These are phyloP conservation scores for Squalus acanthias DNA, from an alignment of 2,797 vertebrate species.

Conservation along the genomic window DNA sequence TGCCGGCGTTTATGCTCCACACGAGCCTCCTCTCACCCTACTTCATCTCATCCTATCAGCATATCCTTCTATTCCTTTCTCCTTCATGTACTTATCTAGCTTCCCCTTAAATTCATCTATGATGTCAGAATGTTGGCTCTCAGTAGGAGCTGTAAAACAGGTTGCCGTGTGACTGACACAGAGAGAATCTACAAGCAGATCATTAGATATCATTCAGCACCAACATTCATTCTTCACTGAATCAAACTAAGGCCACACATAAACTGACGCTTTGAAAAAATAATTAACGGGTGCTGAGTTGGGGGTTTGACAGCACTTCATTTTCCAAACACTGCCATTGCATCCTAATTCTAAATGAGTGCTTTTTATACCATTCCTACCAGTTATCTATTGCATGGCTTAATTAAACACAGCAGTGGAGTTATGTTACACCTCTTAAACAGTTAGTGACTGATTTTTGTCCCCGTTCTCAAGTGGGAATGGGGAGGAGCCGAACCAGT, in stretches of 20 bases:
- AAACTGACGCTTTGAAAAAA: conserved; percentile 24
- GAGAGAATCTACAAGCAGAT: not conserved
- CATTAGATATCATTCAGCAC: conserved; percentile 19
- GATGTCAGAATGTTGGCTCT: not conserved
- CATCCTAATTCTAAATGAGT: not conserved
- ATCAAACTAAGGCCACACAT: not conserved
- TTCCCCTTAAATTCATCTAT: not conserved
- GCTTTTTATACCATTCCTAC: not conserved
- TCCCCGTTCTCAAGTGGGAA: not conserved
- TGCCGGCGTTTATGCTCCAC: too few species aligned
- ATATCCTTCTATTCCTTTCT: not conserved
- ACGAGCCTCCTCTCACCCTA: not conserved
- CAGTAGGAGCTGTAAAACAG: not conserved
- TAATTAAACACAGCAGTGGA: not conserved
- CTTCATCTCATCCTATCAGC: not conserved
- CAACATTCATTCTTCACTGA: conserved; percentile 16
- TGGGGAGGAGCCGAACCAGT: not conserved
- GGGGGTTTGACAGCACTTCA: not conserved
- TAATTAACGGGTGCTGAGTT: not conserved
- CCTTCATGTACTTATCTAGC: not conserved
- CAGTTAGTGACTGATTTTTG: not conserved
- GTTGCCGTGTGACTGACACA: not conserved
- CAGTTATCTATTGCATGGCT: not conserved
- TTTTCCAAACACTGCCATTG: conserved; percentile 27
- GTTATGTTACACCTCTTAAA: not conserved